Conservation (phyloP, 2,888 invertebrate genomes). For the Eilema caniola region DNA sequence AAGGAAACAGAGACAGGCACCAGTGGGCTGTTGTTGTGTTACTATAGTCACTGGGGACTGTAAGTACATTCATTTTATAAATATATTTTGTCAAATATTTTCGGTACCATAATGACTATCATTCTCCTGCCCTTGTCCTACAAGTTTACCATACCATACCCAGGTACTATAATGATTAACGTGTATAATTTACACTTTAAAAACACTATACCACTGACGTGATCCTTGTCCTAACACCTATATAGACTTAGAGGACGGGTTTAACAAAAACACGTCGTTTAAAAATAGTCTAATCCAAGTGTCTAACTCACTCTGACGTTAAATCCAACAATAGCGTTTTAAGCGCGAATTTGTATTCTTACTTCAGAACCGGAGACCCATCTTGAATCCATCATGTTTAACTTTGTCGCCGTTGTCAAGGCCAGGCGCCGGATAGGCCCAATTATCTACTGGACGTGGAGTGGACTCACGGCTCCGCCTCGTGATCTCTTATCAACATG, state of each 20-base stretch:
- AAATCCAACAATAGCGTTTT: background rate
- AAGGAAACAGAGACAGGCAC: too few species aligned
- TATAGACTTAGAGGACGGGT: background rate
- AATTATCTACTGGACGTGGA: conserved; percentile 61
- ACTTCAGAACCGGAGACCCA: conserved; percentile 24
- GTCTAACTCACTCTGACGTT: background rate
- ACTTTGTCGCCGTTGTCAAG: conserved; percentile 51
- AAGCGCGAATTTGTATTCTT: conserved; percentile 18
- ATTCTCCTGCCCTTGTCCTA: too few species aligned
- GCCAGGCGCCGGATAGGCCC: conserved; percentile 61
- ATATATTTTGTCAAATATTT: background rate
- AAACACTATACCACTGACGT: too few species aligned
- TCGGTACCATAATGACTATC: background rate
- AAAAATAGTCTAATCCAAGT: too few species aligned
- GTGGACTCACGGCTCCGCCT: conserved; percentile 45
- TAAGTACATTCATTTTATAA: too few species aligned
- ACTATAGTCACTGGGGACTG: too few species aligned
- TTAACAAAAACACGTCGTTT: background rate
- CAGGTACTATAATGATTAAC: too few species aligned
- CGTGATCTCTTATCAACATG: conserved; percentile 35
- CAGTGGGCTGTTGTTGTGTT: too few species aligned
- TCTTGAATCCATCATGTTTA: conserved; percentile 35
- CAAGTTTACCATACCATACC: too few species aligned
- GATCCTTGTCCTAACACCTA: too few species aligned
- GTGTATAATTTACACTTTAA: too few species aligned